These are phyloP conservation scores for Scaptomyza pallida DNA, from an alignment of 1,140 invertebrate species.

Conservation along the genomic window DNA sequence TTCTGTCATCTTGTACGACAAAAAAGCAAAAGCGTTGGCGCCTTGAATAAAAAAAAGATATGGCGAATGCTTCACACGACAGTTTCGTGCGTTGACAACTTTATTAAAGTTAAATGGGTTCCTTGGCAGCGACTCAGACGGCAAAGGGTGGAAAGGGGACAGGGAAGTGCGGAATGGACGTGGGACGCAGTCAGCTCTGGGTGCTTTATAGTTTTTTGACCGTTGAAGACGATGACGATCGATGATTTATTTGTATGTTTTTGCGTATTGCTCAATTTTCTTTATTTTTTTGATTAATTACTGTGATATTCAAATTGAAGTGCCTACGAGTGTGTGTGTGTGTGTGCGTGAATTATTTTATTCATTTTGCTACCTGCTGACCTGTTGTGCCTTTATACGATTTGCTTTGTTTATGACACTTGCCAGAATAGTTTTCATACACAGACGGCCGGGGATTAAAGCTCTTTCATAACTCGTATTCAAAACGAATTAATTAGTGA, in stretches of 20 bases:
- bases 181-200: constrained; percentile 39
- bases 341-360: constrained; percentile 56
- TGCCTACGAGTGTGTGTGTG: constrained; percentile 70
- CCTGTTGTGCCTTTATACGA: constrained; percentile 7
- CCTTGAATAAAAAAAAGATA: constrained; percentile 25
- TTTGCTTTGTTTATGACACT: constrained; percentile 66
- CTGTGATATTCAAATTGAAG: constrained; percentile 78
- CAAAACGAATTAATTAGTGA: constrained; percentile 53
- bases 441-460: constrained; percentile 48
- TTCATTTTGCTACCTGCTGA: constrained; percentile 41
- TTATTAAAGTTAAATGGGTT: constrained; percentile 74
- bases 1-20: constrained; percentile 14
- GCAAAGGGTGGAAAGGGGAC: not conserved
- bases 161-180: constrained; percentile 47
- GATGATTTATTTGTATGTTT: constrained; percentile 76
- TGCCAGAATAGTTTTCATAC: constrained; percentile 45
- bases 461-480: constrained; percentile 31
- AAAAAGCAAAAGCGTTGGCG: constrained; percentile 1
- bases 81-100: constrained; percentile 75
- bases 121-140: constrained; percentile 32
- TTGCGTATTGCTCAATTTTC: constrained; percentile 55
- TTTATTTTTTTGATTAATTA: constrained; percentile 73
- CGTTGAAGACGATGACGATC: constrained; percentile 63
- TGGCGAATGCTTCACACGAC: constrained; percentile 66
- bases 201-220: constrained; percentile 81